phyloP scores from a whole-genome alignment of 2,797 vertebrate genomes.

The Poecile montanus region DNA sequence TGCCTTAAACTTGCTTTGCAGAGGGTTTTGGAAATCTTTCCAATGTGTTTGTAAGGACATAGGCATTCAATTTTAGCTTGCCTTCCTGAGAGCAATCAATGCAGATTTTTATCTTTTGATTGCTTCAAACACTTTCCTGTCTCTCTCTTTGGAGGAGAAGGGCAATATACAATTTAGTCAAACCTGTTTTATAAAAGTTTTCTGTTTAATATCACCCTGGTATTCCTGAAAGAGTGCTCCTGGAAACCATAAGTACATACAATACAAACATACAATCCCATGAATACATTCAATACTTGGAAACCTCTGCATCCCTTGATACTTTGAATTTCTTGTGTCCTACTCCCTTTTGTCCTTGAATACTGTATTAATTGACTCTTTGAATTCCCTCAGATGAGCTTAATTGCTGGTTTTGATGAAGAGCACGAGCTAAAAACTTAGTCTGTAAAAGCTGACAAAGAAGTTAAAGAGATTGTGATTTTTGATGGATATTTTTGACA shows the following conservation, averaged over 20 bases:
- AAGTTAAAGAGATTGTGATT: not conserved
- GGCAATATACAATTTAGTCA: not conserved
- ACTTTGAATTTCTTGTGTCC: not conserved
- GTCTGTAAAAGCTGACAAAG: not conserved
- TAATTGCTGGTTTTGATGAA: not conserved
- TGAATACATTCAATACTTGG: not conserved
- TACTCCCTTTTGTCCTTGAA: not conserved
- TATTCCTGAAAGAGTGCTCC: not conserved
- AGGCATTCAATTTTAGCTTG: not conserved
- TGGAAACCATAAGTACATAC: not conserved
- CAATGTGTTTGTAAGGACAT: not conserved
- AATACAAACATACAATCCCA: not conserved
- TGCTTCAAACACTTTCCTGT: not conserved
- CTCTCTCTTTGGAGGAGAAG: not conserved
- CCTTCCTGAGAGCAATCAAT: conserved; percentile 8
- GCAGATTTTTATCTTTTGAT: conserved; percentile 63
- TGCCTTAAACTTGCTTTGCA: not conserved
- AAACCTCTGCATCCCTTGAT: not conserved
- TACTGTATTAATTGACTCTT: not conserved
- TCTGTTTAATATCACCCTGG: not conserved
- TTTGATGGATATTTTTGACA: not conserved
- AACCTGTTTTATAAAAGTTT: not conserved
- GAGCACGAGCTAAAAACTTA: not conserved
- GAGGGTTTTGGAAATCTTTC: not conserved
- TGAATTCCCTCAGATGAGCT: not conserved